A percentile compares a stretch with the other conserved stretches of the same genome.
Conservation (phyloP, 2,113 vertebrate genomes). For the Muscicapa adusta region DNA sequence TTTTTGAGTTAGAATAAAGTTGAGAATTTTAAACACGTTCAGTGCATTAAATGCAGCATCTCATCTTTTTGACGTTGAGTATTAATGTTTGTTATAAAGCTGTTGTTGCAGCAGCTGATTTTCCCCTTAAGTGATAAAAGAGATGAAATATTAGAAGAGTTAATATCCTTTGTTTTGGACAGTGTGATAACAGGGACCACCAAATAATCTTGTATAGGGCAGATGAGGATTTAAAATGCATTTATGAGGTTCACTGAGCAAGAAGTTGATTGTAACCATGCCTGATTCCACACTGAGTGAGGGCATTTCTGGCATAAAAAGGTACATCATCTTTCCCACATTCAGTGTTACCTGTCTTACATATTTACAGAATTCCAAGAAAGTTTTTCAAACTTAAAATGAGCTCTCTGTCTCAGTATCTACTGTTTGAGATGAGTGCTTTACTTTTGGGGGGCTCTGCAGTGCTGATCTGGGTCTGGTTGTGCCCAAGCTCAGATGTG, state of each 20-base stretch:
- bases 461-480: neutral
- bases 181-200: neutral
- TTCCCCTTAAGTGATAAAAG: neutral
- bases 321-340: neutral
- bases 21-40: neutral
- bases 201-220: neutral
- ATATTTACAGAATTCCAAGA: neutral
- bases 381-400: neutral
- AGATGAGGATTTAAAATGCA: neutral
- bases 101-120: neutral
- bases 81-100: neutral
- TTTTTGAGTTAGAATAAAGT: neutral
- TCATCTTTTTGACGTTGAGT: neutral
- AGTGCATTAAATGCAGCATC: neutral
- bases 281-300: accelerated
- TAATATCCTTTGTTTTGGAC: neutral
- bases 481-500: neutral
- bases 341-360: accelerated
- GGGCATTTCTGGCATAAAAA: neutral
- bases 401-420: neutral
- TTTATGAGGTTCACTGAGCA: neutral
- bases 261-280: accelerated
- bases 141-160: neutral
- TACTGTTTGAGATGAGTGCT: neutral
- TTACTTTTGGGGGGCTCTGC: neutral